A percentile compares a stretch with the other conserved stretches of the same genome.
These are phyloP conservation scores for Latrodectus elegans DNA, from an alignment of 2,888 invertebrate species.

Conservation along the genomic window DNA sequence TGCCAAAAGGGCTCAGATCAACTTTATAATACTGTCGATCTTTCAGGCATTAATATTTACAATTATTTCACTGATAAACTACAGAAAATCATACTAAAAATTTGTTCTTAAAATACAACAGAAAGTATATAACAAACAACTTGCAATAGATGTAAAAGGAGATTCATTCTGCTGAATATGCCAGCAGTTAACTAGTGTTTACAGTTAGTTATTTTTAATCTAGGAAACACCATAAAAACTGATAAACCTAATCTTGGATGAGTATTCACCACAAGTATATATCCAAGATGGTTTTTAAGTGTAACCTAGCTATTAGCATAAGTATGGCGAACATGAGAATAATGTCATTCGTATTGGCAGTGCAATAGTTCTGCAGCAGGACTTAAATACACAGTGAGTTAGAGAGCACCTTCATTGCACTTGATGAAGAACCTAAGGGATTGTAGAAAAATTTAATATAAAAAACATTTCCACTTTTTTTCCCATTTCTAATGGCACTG, in stretches of 20 bases:
- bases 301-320: slow-evolving; percentile 66
- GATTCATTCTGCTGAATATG: slow-evolving; percentile 46
- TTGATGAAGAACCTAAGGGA: slow-evolving; percentile 58
- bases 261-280: slow-evolving; percentile 54
- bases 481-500: slow-evolving; percentile 51
- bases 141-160: slow-evolving; percentile 52
- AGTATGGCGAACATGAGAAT: slow-evolving; percentile 61
- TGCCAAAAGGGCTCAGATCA: slow-evolving; percentile 46
- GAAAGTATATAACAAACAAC: slow-evolving; percentile 57
- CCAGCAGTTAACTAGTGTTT: slow-evolving; percentile 52
- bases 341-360: slow-evolving; percentile 65
- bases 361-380: slow-evolving; percentile 61
- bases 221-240: slow-evolving; percentile 52
- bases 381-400: slow-evolving; percentile 54
- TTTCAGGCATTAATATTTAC: slow-evolving; percentile 44
- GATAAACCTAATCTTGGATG: slow-evolving; percentile 54
- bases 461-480: slow-evolving; percentile 53
- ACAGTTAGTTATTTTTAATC: slow-evolving; percentile 48
- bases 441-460: slow-evolving; percentile 47
- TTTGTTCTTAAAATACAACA: slow-evolving; percentile 64
- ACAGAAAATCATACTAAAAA: slow-evolving; percentile 62
- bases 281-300: slow-evolving; percentile 62
- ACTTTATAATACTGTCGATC: slow-evolving; percentile 61
- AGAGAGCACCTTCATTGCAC: slow-evolving; percentile 61
- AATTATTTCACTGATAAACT: slow-evolving; percentile 22